phyloP scores from a whole-genome alignment of 2,113 vertebrate species.

The Neolamprologus falcicula region DNA sequence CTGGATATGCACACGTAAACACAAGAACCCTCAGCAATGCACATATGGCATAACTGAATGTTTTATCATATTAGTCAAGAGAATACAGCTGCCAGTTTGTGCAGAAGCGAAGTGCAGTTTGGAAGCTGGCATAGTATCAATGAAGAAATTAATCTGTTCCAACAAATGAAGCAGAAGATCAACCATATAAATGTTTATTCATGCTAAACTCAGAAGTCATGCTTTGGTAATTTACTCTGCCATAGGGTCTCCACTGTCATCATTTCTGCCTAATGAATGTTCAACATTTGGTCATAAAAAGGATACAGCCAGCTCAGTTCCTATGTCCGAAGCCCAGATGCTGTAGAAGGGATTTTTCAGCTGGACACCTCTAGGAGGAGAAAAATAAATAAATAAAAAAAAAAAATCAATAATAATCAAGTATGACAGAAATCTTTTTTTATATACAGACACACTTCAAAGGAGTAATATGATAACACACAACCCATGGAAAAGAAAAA shows the following conservation, averaged over 20 bases:
- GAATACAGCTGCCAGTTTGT: neutral
- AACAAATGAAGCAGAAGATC: neutral
- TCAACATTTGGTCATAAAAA: constrained; percentile 8
- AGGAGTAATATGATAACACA: neutral
- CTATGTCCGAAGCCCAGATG: constrained; percentile 91
- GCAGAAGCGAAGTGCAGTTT: neutral
- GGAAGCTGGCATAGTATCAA: neutral
- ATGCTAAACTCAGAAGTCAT: neutral
- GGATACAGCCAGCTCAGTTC: constrained; percentile 97
- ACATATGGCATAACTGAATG: constrained; percentile 44
- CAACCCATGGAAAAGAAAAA: neutral
- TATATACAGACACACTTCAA: neutral
- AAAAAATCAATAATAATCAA: neutral
- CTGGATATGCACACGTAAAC: neutral
- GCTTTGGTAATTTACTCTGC: neutral
- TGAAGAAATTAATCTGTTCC: neutral
- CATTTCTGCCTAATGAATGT: neutral
- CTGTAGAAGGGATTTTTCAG: constrained; percentile 98
- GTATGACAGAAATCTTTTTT: neutral
- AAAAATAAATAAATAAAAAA: accelerated
- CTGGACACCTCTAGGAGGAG: constrained; percentile 86
- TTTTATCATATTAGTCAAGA: neutral
- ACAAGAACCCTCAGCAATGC: neutral
- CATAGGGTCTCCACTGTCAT: neutral
- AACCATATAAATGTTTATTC: neutral